A percentile compares a stretch with the other conserved stretches of the same genome.
phyloP scores from a whole-genome alignment of 2,797 vertebrate genomes.

The Sebastes kiyomatsui region DNA sequence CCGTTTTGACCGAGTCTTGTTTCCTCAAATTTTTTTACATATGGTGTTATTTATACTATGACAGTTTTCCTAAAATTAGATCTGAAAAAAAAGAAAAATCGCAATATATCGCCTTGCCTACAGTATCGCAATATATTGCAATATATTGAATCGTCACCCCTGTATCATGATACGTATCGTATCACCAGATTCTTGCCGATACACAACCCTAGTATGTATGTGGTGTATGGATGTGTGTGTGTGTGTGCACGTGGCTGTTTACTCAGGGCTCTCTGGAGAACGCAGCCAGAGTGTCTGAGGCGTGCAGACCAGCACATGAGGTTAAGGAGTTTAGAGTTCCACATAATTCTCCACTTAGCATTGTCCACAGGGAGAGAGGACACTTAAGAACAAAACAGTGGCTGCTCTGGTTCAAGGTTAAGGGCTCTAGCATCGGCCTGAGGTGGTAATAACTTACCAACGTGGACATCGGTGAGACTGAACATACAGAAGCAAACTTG shows the following conservation, averaged over 20 bases:
- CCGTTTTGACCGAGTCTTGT: too few species aligned
- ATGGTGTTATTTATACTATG: too few species aligned
- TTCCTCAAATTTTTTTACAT: too few species aligned
- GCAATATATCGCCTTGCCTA: too few species aligned
- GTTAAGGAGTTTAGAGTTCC: conserved; percentile 69
- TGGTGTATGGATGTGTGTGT: neutral
- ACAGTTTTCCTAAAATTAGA: too few species aligned
- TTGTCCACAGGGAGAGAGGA: conserved; percentile 47
- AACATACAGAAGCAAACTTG: neutral
- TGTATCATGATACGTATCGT: too few species aligned
- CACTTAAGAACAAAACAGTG: conserved; percentile 46
- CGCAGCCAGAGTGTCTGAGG: conserved; percentile 75
- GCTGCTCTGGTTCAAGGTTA: conserved; percentile 55
- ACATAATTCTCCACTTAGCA: conserved; percentile 56
- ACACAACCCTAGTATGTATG: neutral
- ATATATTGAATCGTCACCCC: too few species aligned
- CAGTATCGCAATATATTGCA: too few species aligned
- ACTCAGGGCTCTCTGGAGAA: conserved; percentile 71
- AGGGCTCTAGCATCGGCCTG: conserved; percentile 4
- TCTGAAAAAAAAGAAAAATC: too few species aligned
- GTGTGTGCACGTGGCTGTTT: conserved; percentile 58
- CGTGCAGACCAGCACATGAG: conserved; percentile 58
- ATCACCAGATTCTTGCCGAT: too few species aligned
- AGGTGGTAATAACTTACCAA: conserved; percentile 2
- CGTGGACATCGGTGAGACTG: neutral